phyloP scores from a whole-genome alignment of 2,797 vertebrate species.

The Catharus ustulatus region DNA sequence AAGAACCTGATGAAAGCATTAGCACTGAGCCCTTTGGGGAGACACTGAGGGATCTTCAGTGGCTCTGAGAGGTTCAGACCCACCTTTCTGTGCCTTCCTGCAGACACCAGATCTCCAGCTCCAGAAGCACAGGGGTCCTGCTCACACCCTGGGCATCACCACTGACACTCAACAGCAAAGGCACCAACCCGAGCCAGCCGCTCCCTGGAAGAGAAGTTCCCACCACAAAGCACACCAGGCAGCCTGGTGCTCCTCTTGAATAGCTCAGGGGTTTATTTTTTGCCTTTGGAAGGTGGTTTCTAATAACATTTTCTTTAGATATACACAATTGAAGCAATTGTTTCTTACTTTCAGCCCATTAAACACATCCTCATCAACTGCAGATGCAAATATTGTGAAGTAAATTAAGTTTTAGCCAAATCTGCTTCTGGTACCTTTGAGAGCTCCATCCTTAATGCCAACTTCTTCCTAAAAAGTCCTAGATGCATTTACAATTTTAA shows the following conservation, averaged over 20 bases:
- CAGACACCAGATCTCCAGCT: background rate
- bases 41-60: fast-evolving
- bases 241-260: background rate
- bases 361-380: background rate
- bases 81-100: background rate
- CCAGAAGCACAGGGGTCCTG: background rate
- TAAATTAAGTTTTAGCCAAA: background rate
- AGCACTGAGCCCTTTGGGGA: background rate
- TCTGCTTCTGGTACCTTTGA: background rate
- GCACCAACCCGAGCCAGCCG: background rate
- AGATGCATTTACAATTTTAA: background rate
- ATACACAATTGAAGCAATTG: background rate
- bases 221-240: background rate
- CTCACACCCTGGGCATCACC: fast-evolving
- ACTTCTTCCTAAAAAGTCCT: background rate
- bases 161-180: fast-evolving
- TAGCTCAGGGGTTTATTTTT: background rate
- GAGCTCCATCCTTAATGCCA: background rate
- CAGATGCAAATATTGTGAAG: background rate
- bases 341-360: background rate
- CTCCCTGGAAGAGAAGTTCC: fast-evolving
- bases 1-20: background rate
- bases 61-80: background rate
- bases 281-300: background rate
- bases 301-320: background rate